phyloP scores from a whole-genome alignment of 2,113 vertebrate genomes.

The Mesoclemmys tuberculata region DNA sequence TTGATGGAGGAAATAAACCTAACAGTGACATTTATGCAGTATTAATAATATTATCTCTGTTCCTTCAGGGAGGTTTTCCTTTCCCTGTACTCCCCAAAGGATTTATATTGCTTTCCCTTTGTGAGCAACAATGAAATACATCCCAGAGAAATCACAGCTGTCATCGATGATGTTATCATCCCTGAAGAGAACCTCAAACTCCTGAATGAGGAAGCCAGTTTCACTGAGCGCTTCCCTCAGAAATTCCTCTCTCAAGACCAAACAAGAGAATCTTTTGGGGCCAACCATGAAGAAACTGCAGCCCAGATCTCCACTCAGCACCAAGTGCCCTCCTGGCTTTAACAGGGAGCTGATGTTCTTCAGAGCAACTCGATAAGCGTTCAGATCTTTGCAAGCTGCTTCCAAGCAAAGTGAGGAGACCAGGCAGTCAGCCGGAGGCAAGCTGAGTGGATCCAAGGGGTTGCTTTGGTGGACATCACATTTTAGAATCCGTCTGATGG shows the following conservation, averaged over 20 bases:
- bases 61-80: not conserved
- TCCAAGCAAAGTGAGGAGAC: conserved; percentile 59
- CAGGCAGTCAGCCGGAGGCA: conserved; percentile 43
- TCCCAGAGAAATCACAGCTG: not conserved
- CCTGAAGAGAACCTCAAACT: not conserved
- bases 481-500: conserved; percentile 21
- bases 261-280: conserved; percentile 25
- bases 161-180: not conserved
- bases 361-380: conserved; percentile 6
- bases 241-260: conserved; percentile 31
- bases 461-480: conserved; percentile 48
- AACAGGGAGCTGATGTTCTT: conserved; percentile 44
- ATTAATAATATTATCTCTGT: not conserved
- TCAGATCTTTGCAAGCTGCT: conserved; percentile 40
- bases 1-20: not conserved
- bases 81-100: not conserved
- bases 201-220: not conserved
- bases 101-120: not conserved
- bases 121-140: conserved; percentile 26
- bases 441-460: conserved; percentile 26
- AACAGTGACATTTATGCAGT: not conserved
- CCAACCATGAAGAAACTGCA: conserved; percentile 54
- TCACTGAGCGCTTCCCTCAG: not conserved
- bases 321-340: conserved; percentile 17
- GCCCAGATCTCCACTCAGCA: conserved; percentile 42